These are phyloP conservation scores for Limnothrissa miodon DNA, from an alignment of 2,113 vertebrate genomes.

Conservation along the genomic window DNA sequence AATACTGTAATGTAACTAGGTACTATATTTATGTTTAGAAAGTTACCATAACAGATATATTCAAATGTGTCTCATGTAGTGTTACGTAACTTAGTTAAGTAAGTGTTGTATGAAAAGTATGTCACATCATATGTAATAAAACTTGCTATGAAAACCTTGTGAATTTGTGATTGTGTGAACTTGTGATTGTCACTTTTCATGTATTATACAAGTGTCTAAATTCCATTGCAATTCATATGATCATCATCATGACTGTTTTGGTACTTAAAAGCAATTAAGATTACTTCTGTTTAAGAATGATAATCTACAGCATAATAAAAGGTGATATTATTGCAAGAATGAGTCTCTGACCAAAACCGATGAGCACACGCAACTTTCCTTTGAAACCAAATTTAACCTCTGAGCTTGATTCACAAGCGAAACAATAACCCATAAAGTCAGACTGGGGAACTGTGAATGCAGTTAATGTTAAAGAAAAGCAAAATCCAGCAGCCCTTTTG, in stretches of 20 bases:
- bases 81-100: conserved; percentile 19
- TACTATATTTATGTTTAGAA: conserved; percentile 35
- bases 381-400: background rate
- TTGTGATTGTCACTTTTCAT: background rate
- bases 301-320: background rate
- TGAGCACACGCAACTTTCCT: background rate
- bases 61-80: conserved; percentile 24
- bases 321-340: background rate
- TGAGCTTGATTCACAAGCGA: background rate
- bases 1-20: conserved; percentile 20
- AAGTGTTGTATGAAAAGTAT: conserved; percentile 21
- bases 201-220: background rate
- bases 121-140: conserved; percentile 22
- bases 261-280: background rate
- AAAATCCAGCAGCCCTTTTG: background rate
- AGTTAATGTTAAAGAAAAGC: background rate
- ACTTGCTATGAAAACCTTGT: background rate
- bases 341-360: background rate
- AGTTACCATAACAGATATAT: conserved; percentile 18
- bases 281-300: background rate
- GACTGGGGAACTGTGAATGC: background rate
- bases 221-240: background rate
- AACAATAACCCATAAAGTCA: background rate
- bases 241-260: background rate
- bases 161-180: background rate